Base-by-base conservation (phyloP, 2,888 invertebrate species). In the Agrochola lota region DNA sequence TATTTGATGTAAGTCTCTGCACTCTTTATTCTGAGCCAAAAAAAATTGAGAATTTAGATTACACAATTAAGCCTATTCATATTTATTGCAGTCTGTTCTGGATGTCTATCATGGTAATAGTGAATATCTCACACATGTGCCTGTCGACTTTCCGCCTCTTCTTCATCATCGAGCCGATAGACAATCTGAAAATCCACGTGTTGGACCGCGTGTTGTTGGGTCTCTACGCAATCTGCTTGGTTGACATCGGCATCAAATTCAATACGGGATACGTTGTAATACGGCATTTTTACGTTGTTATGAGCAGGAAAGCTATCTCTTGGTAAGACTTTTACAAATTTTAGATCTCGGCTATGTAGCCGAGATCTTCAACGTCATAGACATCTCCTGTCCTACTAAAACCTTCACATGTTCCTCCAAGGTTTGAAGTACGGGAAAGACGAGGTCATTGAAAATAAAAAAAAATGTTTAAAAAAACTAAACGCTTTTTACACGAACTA, bases 241-340 rank as follows among this genome's bases (percentile, higher is more conserved):
- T 92, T 0, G 95, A 96, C 74, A 88, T 95, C 7, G 15, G 91
- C 17, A 43, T 95, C n/a, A 91, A 88, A 6, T 94, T 94, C 80
- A 93, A 95, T 70, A 92, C 90, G 1, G 96, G 96, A 23, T 94
- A 91, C 73, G 80, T 90, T 30, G 87, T 91, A 7, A 83, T 81
- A 5, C 77, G 72, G 2, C 82, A 88, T 2, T 79, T 81, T 11
- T 81, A 86, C 43, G 88, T 95, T 9, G 87, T 92, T 11, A 77
- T 96, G 86, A 87, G 90, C 6, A 93, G 92, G 64, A 79, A 73
- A 23, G 85, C 83, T 20, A 92, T 94, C 76, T 78, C 86, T 71
- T 88, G 90, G 94, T 94, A 84, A 88, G 89, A 46, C 59, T 59
- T 72, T 7, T 46, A n/a, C 57, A 30, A 35, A 20, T 15, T 68